These are phyloP conservation scores for Hippocampus barbouri DNA, from an alignment of 2,113 vertebrate genomes.

Conservation along the genomic window DNA sequence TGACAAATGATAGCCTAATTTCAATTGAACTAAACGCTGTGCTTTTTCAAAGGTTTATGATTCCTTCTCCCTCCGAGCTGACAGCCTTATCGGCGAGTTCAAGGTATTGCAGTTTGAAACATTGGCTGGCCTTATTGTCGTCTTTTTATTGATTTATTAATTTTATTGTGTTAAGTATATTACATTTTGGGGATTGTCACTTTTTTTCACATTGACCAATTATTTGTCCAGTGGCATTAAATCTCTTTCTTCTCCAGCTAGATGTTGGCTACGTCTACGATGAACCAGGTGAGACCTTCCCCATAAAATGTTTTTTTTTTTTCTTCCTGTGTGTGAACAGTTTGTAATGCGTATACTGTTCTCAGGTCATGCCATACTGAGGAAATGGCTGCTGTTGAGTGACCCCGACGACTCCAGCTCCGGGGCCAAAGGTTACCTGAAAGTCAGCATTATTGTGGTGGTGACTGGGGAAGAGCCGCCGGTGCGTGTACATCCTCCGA, in stretches of 20 bases:
- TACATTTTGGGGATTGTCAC: no score
- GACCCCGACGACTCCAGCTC: constrained; percentile 85
- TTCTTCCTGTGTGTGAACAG: neutral
- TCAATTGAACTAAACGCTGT: neutral
- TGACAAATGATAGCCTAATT: neutral
- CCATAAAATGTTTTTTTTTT: neutral
- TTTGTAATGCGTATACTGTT: constrained; percentile 9
- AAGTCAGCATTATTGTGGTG: constrained; percentile 91
- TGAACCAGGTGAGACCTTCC: constrained; percentile 80
- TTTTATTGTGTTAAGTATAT: neutral
- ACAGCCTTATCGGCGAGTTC: constrained; percentile 92
- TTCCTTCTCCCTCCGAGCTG: constrained; percentile 85
- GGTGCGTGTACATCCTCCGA: constrained; percentile 55
- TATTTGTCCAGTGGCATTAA: neutral
- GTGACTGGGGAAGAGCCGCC: constrained; percentile 89
- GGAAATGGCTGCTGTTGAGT: constrained; percentile 92
- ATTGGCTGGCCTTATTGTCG: neutral
- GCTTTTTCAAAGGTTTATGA: constrained; percentile 81
- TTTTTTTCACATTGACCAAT: no score
- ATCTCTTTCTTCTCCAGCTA: constrained; percentile 70
- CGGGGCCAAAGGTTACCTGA: constrained; percentile 89
- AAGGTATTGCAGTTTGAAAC: constrained; percentile 73
- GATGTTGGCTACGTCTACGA: constrained; percentile 92
- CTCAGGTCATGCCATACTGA: constrained; percentile 85
- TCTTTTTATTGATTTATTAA: neutral